Evolutionary conservation across 2,888 invertebrate genomes (phyloP).

Genomic region (Periphyllus acericola): DNA sequence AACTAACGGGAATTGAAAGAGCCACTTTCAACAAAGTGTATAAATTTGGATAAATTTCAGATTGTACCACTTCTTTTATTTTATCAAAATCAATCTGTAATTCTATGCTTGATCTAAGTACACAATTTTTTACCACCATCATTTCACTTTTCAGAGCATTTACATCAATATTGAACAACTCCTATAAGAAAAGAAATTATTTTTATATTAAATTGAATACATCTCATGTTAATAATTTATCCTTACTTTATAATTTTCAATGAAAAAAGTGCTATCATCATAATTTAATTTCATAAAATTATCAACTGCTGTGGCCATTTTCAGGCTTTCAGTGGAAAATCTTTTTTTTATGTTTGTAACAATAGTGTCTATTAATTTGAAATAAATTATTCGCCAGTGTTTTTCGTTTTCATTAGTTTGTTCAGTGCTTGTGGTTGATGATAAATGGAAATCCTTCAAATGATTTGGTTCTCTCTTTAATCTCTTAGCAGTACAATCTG

Average conservation of each 20-base stretch:
- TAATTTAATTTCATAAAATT: background rate
- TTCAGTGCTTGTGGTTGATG: constrained; percentile 13
- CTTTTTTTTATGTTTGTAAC: too few relatives aligned
- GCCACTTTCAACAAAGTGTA: background rate
- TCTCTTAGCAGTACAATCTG: constrained; percentile 11
- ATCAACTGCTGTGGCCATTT: too few relatives aligned
- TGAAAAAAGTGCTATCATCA: background rate
- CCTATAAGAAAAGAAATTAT: background rate
- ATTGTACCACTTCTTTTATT: background rate
- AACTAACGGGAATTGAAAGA: background rate
- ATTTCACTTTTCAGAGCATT: too few relatives aligned
- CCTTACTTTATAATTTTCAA: constrained; percentile 26
- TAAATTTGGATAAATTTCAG: constrained; percentile 13
- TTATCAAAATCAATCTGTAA: background rate
- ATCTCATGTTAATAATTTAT: background rate
- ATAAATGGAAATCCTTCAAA: constrained; percentile 23
- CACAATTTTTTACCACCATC: too few relatives aligned
- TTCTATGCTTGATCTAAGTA: too few relatives aligned
- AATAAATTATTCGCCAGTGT: background rate
- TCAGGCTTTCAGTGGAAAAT: too few relatives aligned
- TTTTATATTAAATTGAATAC: constrained; percentile 10
- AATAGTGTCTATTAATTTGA: too few relatives aligned
- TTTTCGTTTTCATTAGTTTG: constrained; percentile 20
- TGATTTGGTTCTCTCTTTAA: constrained; percentile 24
- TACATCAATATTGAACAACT: too few relatives aligned